These are phyloP conservation scores for Phalera bucephala DNA, from an alignment of 2,888 invertebrate genomes.

Conservation along the genomic window DNA sequence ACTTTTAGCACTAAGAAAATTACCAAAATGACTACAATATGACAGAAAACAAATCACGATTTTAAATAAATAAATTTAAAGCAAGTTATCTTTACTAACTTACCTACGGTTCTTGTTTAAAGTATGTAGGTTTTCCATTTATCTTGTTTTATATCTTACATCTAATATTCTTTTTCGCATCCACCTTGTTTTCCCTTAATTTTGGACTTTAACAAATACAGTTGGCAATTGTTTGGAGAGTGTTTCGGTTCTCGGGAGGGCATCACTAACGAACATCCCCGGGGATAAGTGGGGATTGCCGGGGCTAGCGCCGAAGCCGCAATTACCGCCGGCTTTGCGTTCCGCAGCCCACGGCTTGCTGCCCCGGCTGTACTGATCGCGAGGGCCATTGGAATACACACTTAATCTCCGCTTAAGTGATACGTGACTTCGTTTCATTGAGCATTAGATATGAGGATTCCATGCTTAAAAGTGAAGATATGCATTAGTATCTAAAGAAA, in stretches of 20 bases:
- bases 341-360: constrained; percentile 48
- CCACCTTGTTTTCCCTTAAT: constrained; percentile 6
- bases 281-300: constrained; percentile 62
- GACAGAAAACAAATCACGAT: no score
- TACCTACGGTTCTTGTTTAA: no score
- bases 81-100: no score
- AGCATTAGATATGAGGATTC: background rate
- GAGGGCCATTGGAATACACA: constrained; percentile 56
- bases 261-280: constrained; percentile 57
- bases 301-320: constrained; percentile 66
- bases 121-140: no score
- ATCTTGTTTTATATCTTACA: no score
- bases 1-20: no score
- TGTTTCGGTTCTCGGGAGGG: constrained; percentile 35
- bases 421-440: constrained; percentile 54
- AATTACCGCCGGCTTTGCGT: constrained; percentile 73
- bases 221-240: constrained; percentile 42
- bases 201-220: constrained; percentile 14
- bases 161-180: no score
- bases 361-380: constrained; percentile 60
- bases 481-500: no score
- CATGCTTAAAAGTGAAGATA: no score
- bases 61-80: no score
- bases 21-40: no score
- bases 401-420: constrained; percentile 60